phyloP scores from a whole-genome alignment of 1,140 invertebrate species.

The Trichoplusia ni region DNA sequence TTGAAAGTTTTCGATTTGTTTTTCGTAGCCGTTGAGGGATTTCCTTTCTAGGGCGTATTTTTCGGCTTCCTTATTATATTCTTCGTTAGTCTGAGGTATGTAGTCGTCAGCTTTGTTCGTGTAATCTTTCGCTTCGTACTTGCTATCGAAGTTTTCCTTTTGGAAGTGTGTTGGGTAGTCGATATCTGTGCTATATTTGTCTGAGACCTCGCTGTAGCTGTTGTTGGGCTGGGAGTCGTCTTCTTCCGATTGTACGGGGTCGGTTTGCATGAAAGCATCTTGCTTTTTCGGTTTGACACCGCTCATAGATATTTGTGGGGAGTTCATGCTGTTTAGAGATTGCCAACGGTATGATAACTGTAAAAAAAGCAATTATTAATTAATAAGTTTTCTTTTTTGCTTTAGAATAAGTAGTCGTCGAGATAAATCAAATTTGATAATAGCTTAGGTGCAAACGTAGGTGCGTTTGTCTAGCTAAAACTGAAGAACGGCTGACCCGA shows the following conservation, averaged over 20 bases:
- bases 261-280: constrained; percentile 74
- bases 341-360: constrained; percentile 63
- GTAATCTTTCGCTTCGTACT: constrained; percentile 65
- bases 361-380: too few relatives aligned
- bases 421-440: too few relatives aligned
- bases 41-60: constrained; percentile 70
- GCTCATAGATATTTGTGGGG: constrained; percentile 35
- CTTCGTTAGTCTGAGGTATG: constrained; percentile 70
- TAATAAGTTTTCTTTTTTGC: too few relatives aligned
- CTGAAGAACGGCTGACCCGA: too few relatives aligned
- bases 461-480: too few relatives aligned
- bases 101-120: constrained; percentile 60
- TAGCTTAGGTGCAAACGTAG: too few relatives aligned
- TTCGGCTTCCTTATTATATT: constrained; percentile 72
- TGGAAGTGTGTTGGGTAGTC: constrained; percentile 14
- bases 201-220: constrained; percentile 53
- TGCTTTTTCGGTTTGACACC: constrained; percentile 61
- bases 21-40: constrained; percentile 57
- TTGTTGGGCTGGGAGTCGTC: constrained; percentile 57
- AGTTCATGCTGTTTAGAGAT: constrained; percentile 44
- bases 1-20: constrained; percentile 45
- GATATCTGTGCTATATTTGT: constrained; percentile 45
- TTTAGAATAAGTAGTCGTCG: too few relatives aligned
- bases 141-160: constrained; percentile 42
- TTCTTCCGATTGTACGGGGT: constrained; percentile 62